Evolutionary conservation across 2,113 vertebrate species (phyloP), one percentile per base, ranked within the genome.

Genomic region (Callaeas wilsoni): DNA sequence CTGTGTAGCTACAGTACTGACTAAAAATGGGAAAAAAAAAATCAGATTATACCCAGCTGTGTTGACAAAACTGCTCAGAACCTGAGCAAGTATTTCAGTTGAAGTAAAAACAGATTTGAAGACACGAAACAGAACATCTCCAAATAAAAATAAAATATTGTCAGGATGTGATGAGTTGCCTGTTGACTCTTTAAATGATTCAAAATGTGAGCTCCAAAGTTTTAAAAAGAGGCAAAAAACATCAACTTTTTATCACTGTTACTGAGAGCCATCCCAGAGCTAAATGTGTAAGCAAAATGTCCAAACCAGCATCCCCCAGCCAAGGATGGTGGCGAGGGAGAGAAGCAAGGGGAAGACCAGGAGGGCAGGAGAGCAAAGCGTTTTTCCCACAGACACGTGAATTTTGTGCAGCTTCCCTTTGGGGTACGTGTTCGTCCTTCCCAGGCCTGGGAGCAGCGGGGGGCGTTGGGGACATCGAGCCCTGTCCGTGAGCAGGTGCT

Each of bases 391-490:
- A 32, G 14, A 15, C 6, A 8, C 10, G 9, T 33, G 5, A 27
- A 26, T 10, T 63, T 67, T 50, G 12, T 67, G 10, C 32, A 47
- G 8, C 10, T 65, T 62, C 27, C 11, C 1, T 1, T 18, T 50
- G 23, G 19, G 13, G 4, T 30, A 13, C 0, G 1, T 11, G 22
- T 16, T 83, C n/a, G 33, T n/a, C 22, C 33, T 87, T 74, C 69
- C 39, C 44, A 33, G 82, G 35, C 21, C 35, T 78, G 18, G 13
- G 26, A 93, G 8, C 23, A 17, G 0, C 4, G 6, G 41, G 35
- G 4, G 9, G 27, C 3, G 0, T 16, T 9, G 49, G 42, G 56
- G 37, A 41, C 62, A 63, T 1, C 0, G 1, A 50, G 30, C 68
- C 22, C 37, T 49, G 13, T 18, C 63, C 6, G 1, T 18, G 1